Base-by-base conservation (phyloP, 2,797 vertebrate genomes). In the Dermochelys coriacea region DNA sequence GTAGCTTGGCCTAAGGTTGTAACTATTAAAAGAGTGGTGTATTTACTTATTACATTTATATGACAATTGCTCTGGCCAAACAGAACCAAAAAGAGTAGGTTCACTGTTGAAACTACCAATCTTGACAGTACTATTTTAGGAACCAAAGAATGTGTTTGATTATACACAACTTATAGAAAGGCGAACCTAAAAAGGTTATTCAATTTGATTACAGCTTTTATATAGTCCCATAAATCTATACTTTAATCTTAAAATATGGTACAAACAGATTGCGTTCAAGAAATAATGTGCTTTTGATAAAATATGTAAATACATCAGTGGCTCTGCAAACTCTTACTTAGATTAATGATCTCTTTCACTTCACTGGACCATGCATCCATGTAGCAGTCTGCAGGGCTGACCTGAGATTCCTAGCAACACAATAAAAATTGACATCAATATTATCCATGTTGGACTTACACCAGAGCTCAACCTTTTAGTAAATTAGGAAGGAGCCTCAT, bases 351-450 rank as follows among this genome's bases (percentile, higher is more conserved):
- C 37, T 27, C 82, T 50, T 80, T 61, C 71, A 25, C 27, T 87
- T 77, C 91, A 16, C 12, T 10, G 50, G 19, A 78, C 50, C 1
- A 3, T 37, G 1, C 2, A 14, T 12, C 47, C 68, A 1, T 41
- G 29, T 82, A 29, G 80, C 51, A 50, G 23, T 83, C 89, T 80
- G 12, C 80, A 80, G 37, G 83, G 71, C 9, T 55, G 45, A 12
- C 50, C 37, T 47, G n/a, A 47, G 82, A 41, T 19, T 88, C 27
- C 4, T 23, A 19, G 19, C 0, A 0, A 4, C 23, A 57, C 37
- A 54, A 16, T 83, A 50, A 45, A 57, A 82, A 80, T n/a, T 64
- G 61, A 37, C 45, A n/a, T 0, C 29, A 5, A 55, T 55, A 5
- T 71, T 16, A 14, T 31, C 81, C 47, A 47, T 21, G 50, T 15